A percentile compares a stretch with the other conserved stretches of the same genome.
Evolutionary conservation across 2,888 invertebrate species (phyloP).

Genomic region (Charanyca ferruginea): DNA sequence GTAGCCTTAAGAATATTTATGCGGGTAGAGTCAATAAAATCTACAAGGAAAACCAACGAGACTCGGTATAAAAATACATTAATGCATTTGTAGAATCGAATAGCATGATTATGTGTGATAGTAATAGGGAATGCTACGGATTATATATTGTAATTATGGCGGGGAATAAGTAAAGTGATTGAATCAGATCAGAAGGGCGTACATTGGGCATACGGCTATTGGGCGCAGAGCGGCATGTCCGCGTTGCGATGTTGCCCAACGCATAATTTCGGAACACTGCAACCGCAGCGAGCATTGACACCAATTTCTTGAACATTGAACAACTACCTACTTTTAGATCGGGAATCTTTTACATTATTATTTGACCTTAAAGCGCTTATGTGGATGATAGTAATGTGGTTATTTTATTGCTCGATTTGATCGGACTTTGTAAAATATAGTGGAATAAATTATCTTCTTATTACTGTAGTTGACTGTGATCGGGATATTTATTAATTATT

Average conservation of each 20-base stretch:
- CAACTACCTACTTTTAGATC: slow-evolving; percentile 77
- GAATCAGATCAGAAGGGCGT: slow-evolving; percentile 83
- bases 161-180: slow-evolving; percentile 75
- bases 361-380: slow-evolving; percentile 55
- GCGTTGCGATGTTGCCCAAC: slow-evolving; percentile 83
- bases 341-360: slow-evolving; percentile 68
- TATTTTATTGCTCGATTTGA: slow-evolving; percentile 35
- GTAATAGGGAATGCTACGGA: slow-evolving; percentile 5
- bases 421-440: slow-evolving; percentile 8
- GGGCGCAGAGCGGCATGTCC: slow-evolving; percentile 70
- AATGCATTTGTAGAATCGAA: slow-evolving; percentile 12
- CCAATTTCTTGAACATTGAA: slow-evolving; percentile 86
- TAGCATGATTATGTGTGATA: slow-evolving; percentile 25
- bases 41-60: background rate
- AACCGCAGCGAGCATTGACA: slow-evolving; percentile 91
- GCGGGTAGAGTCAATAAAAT: too few relatives aligned
- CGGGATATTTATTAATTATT: slow-evolving; percentile 14
- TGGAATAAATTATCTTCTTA: slow-evolving; percentile 14
- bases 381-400: slow-evolving; percentile 54
- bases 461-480: slow-evolving; percentile 1
- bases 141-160: slow-evolving; percentile 55
- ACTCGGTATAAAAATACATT: background rate
- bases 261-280: slow-evolving; percentile 89
- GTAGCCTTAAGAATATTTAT: too few relatives aligned
- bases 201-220: slow-evolving; percentile 69